These are phyloP conservation scores for Aurelia sp. DNA, from an alignment of 30 jellyfish, hydroid and myxozoan genomes.

Conservation along the genomic window DNA sequence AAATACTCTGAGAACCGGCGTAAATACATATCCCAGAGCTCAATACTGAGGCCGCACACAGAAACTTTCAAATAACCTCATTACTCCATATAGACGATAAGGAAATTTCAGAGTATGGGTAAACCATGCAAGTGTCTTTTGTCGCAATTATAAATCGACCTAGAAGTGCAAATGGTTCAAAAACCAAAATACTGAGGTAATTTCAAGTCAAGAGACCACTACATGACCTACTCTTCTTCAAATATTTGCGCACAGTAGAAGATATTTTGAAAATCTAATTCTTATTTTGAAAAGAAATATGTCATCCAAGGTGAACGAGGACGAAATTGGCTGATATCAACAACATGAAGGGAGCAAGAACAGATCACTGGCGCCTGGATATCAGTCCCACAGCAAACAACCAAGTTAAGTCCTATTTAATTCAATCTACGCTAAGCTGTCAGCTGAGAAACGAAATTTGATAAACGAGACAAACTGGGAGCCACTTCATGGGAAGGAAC, in stretches of 20 bases:
- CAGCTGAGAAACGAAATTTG: too few species aligned
- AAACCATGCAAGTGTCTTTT: not conserved
- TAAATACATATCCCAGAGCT: not conserved
- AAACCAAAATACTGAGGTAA: not conserved
- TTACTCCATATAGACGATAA: too few species aligned
- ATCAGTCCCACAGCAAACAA: too few species aligned
- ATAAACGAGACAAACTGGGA: too few species aligned
- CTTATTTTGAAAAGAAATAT: constrained; percentile 23
- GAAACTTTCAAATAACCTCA: not conserved
- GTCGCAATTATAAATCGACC: not conserved
- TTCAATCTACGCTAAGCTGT: too few species aligned
- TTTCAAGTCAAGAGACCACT: not conserved
- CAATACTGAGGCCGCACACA: not conserved
- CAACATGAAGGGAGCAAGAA: too few species aligned
- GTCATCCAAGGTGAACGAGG: not conserved
- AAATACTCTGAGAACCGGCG: not conserved
- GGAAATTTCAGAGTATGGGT: not conserved
- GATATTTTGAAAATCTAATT: not conserved
- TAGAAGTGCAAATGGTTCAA: not conserved
- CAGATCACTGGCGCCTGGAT: too few species aligned
- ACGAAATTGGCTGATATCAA: too few species aligned
- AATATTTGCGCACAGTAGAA: constrained; percentile 15
- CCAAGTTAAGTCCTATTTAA: too few species aligned
- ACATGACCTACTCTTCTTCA: constrained; percentile 3
- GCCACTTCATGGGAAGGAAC: too few species aligned